Percentiles rank a stretch among this genome's conserved stretches.
Conservation (phyloP, 2,113 vertebrate genomes). For the Empidonax alnorum region DNA sequence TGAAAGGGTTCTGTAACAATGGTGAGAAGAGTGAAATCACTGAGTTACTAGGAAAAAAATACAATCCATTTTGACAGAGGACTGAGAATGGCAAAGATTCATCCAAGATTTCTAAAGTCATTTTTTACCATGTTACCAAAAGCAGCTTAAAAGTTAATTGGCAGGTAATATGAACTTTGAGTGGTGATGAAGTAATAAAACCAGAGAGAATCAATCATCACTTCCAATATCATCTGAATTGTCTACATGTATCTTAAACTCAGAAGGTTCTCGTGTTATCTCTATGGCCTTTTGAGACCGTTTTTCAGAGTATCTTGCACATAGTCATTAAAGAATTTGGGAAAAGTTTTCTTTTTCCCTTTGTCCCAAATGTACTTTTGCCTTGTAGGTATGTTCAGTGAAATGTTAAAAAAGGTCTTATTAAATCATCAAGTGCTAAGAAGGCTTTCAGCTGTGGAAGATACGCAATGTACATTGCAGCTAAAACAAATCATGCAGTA, state of each 20-base stretch:
- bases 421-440: slow-evolving; percentile 72
- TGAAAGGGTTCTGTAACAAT: background rate
- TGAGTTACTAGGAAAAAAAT: background rate
- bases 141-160: slow-evolving; percentile 12
- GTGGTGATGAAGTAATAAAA: background rate
- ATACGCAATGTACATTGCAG: slow-evolving; percentile 71
- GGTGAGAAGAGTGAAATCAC: background rate
- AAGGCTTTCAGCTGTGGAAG: slow-evolving; percentile 71
- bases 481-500: slow-evolving; percentile 86
- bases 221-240: background rate
- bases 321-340: slow-evolving; percentile 10
- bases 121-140: slow-evolving; percentile 8
- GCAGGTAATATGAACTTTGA: background rate
- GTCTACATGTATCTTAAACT: slow-evolving; percentile 3
- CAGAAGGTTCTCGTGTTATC: background rate
- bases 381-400: slow-evolving; percentile 56
- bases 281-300: background rate
- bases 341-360: slow-evolving; percentile 26
- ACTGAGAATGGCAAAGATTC: background rate
- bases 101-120: background rate
- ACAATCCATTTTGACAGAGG: background rate
- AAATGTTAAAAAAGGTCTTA: slow-evolving; percentile 63
- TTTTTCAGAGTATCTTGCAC: background rate
- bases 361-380: slow-evolving; percentile 47
- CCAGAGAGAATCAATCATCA: background rate